Evolutionary conservation across 2,113 vertebrate genomes (phyloP), one percentile per base, ranked within the genome.

Genomic region (Leptosomus discolor): DNA sequence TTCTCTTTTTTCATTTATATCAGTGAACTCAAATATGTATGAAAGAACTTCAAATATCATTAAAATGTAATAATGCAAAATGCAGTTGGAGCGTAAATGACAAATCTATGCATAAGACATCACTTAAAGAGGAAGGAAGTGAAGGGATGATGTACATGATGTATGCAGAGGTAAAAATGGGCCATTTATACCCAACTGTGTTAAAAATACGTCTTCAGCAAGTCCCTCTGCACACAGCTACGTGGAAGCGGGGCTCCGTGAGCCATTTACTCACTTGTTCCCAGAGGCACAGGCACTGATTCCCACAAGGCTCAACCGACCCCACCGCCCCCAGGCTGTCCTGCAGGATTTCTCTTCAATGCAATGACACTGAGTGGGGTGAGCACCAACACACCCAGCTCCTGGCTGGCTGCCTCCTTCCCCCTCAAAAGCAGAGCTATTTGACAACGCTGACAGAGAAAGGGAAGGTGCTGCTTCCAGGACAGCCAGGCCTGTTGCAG

Each of bases 61-160:
- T 96, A 97, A 96, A 97, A 95, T 97, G 93, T 95, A 97, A 97
- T 96, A 97, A 95, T 91, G 95, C 92, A 97, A 97, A 97, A 96
- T 95, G 90, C 92, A 95, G 75, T 94, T 58, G 75, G 91, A 91
- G 88, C 87, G 63, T 82, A 96, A 97, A 94, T 94, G 96, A 92
- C 80, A 96, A 94, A 92, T 93, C 93, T 92, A 94, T 95, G 92
- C 92, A 96, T 87, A 90, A 97, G 91, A 83, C 86, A 94, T 83
- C 84, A 92, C 79, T 94, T 95, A 94, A 95, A 94, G 81, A 95
- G 92, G 92, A 96, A 96, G 91, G 93, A 94, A 96, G 94, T 85
- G 86, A 97, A 91, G 58, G 70, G 82, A 93, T 95, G 88, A 88
- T 91, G 85, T 81, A 96, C 74, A 91, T 92, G 90, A 93, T 94